Evolutionary conservation across 2,888 invertebrate species (phyloP), one percentile per base, ranked within the genome.

Genomic region (Nemotelus pantherinus): DNA sequence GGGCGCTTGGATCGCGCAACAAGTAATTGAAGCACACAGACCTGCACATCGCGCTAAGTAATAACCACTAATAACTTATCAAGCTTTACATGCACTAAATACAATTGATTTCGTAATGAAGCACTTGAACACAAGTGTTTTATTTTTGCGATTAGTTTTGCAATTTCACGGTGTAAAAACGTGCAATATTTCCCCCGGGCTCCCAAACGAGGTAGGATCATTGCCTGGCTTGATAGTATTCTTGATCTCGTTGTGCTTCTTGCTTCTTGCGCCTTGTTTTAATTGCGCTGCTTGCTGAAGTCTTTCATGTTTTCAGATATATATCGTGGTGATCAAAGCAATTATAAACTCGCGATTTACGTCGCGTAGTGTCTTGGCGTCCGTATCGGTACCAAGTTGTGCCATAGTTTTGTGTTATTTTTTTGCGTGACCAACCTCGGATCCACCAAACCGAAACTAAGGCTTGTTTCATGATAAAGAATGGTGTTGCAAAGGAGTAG

Each of bases 361-460:
- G 72, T 72, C 72, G 72, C 72, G 47, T 58, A 72, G 60, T 72
- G 72, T 72, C 60, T 58, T 48, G 39, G 25, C 47, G 25, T 57
- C 44, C 44, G 57, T 72, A 60, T 72, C 47, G 72, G 72, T 72
- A 72, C 72, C 58, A 58, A 72, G 72, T 60, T 60, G 72, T 48
- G 48, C 72, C 58, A 60, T 47, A 41, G 43, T 44, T 45, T 58
- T 25, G 25, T 25, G 25, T 25, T 25, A 57, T 25, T 50, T 25
- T 58, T 72, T 72, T 72, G 72, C 72, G 72, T 72, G 72, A 72
- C 72, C 60, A 72, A 72, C 72, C 72, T 58, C 72, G 72, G 39
- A 44, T 72, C 48, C 72, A 72, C 3, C 60, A 58, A 47, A 58
- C 25, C 58, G 48, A 58, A 60, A 9, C 72, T 41, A 43, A 4